Evolutionary conservation across 2,888 invertebrate species (phyloP).

Genomic region (Agrochola macilenta): DNA sequence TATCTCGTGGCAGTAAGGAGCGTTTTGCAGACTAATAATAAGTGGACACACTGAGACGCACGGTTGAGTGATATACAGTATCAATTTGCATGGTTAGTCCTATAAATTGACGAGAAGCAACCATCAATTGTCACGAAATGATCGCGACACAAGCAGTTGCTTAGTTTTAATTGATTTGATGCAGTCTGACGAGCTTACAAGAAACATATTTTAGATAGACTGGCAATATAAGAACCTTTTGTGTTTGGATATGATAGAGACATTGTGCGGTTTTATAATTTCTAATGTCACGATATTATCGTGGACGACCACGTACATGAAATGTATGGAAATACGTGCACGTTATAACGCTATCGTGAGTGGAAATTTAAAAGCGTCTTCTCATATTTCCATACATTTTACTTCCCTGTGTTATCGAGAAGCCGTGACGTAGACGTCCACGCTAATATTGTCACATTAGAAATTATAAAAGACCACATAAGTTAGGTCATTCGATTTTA

Average conservation of each 20-base stretch:
- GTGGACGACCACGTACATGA: background rate
- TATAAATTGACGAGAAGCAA: conserved; percentile 25
- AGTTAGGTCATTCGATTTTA: no score
- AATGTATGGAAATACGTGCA: background rate
- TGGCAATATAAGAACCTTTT: background rate
- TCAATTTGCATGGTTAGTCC: background rate
- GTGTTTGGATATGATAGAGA: background rate
- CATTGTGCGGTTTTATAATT: background rate
- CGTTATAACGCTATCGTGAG: no score
- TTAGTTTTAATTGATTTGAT: conserved; percentile 18
- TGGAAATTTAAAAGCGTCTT: no score
- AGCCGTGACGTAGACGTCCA: background rate
- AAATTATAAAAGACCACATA: background rate
- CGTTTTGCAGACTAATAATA: no score
- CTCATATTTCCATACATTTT: background rate
- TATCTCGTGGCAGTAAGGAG: background rate
- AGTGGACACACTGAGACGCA: no score
- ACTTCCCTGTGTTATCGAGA: no score
- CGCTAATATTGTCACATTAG: background rate
- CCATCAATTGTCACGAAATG: conserved; percentile 23
- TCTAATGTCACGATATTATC: background rate
- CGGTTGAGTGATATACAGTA: background rate
- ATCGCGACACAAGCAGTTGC: background rate
- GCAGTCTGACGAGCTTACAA: background rate
- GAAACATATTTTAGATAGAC: background rate